Base-by-base conservation (phyloP, 2,113 vertebrate species). In the Agelaius phoeniceus region DNA sequence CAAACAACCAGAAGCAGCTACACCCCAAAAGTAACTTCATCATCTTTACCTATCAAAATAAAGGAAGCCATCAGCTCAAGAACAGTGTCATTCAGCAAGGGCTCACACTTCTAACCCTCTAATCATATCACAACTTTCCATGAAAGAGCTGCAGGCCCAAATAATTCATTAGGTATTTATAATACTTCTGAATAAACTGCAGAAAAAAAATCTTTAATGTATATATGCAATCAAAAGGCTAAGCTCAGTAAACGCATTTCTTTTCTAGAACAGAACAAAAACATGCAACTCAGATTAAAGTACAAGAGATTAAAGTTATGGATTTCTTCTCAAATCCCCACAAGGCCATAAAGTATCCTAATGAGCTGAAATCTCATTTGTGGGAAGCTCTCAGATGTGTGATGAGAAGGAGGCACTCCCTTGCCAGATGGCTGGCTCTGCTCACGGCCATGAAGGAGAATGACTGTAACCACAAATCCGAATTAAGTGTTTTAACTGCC, bases 401-500 rank as follows among this genome's bases (percentile, higher is more conserved):
- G 41, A 58, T 8, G 33, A 62, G 49, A 61, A 72, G 62, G 58
- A 92, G 54, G 26, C 0, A 0, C 71, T 87, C 82, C 71, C 54
- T 39, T 49, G 31, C 62, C 79, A 84, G 71, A 80, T 67, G 63
- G 68, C 17, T 46, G 6, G 1, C 67, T 72, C 77, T 87, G 81
- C 39, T 91, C 35, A 59, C 26, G 49, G 74, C 48, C 65, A 43
- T 1, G 3, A 44, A 71, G 37, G 33, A 86, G 37, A 91, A 51
- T 1, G 21, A 68, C 31, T 17, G 30, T 11, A 79, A 88, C 43
- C 58, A 81, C 0, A 0, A 74, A 91, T 51, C 33, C 0, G 0
- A 74, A 41, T 62, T 39, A 48, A 54, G 14, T 55, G 65, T 63
- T 51, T 86, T 78, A 78, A 75, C 57, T 89, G 69, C 30, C 35